A percentile compares a stretch with the other conserved stretches of the same genome.
Evolutionary conservation across 1,140 invertebrate genomes (phyloP).

Genomic region (Lucilia cuprina): DNA sequence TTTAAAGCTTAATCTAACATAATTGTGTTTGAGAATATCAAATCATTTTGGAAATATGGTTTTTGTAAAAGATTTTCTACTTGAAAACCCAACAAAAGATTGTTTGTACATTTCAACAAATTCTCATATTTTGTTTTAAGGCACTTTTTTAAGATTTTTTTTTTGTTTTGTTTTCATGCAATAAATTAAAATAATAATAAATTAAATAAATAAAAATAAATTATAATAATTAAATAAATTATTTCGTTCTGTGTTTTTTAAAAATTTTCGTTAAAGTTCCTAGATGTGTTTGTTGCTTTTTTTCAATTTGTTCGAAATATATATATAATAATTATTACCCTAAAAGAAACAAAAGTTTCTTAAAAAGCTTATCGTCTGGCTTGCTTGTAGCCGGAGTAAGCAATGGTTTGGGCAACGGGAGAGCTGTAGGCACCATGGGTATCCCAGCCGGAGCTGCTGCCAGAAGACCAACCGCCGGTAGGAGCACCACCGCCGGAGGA

Average conservation of each 20-base stretch:
- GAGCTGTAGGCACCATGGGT: slow-evolving; percentile 62
- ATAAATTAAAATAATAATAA: slow-evolving; percentile 40
- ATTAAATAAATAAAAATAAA: slow-evolving; percentile 42
- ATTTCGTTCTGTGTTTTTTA: slow-evolving; percentile 38
- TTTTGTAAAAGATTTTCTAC: not conserved
- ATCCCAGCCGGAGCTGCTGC: slow-evolving; percentile 56
- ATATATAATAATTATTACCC: slow-evolving; percentile 37
- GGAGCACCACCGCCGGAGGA: slow-evolving; percentile 54
- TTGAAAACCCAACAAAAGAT: not conserved
- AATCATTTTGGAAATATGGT: not conserved
- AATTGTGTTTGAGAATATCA: slow-evolving; percentile 4
- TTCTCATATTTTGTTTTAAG: slow-evolving; percentile 6
- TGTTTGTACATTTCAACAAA: not conserved
- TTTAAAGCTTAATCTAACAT: slow-evolving; percentile 3
- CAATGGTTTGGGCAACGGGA: slow-evolving; percentile 62
- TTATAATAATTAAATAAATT: slow-evolving; percentile 40
- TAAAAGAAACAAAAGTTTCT: not conserved
- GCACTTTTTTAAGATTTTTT: slow-evolving; percentile 30
- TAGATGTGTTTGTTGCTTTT: slow-evolving; percentile 25
- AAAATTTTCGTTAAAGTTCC: slow-evolving; percentile 38
- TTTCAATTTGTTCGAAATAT: slow-evolving; percentile 38
- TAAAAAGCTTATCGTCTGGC: slow-evolving; percentile 53
- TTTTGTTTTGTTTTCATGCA: slow-evolving; percentile 1
- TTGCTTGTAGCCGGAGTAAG: slow-evolving; percentile 63
- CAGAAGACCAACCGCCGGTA: slow-evolving; percentile 54